phyloP scores from a whole-genome alignment of 2,888 invertebrate genomes.

The Abrostola tripartita region DNA sequence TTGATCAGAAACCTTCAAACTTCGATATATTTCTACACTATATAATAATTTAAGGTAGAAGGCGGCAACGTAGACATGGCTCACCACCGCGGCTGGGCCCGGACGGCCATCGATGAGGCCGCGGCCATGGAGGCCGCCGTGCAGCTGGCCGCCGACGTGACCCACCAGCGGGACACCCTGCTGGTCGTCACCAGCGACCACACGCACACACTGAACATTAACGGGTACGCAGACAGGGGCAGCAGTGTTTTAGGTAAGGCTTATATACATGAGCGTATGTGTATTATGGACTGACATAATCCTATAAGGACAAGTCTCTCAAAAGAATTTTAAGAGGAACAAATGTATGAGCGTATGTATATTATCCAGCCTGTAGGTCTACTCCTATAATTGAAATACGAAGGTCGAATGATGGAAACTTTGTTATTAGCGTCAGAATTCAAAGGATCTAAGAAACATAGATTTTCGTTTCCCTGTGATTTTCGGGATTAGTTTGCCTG shows the following conservation, averaged over 20 bases:
- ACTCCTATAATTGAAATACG: too few species aligned
- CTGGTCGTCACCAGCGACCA: conserved; percentile 96
- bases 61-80: conserved; percentile 96
- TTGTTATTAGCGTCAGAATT: too few species aligned
- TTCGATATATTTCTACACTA: not conserved
- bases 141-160: conserved; percentile 89
- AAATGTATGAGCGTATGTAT: too few species aligned
- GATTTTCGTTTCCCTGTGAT: too few species aligned
- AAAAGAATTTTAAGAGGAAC: too few species aligned
- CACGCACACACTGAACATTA: conserved; percentile 93
- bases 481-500: too few species aligned
- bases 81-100: conserved; percentile 94
- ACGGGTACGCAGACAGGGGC: conserved; percentile 92
- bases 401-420: too few species aligned
- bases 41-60: conserved; percentile 89
- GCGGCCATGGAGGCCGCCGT: conserved; percentile 94
- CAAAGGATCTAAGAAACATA: too few species aligned
- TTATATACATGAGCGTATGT: too few species aligned
- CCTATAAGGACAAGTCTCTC: too few species aligned
- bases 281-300: too few species aligned
- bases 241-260: conserved; percentile 92
- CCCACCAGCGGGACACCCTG: conserved; percentile 91
- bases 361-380: not conserved
- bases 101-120: conserved; percentile 93
- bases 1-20: not conserved